Evolutionary conservation across 37 sponge, comb jelly and placozoan genomes (phyloP).

Genomic region (Eunapius fragilis): DNA sequence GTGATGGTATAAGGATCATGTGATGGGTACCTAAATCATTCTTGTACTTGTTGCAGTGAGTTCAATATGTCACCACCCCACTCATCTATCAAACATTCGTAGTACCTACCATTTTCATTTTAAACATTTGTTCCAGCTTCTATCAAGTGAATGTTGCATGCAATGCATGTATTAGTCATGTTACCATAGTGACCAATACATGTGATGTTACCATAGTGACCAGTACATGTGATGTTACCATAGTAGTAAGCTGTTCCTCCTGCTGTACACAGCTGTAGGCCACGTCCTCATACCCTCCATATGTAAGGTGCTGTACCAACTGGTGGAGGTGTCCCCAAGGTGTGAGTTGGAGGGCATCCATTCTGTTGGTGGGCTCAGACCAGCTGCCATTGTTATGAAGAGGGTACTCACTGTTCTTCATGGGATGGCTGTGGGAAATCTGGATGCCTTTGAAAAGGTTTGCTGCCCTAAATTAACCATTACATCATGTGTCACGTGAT

Average conservation of each 20-base stretch:
- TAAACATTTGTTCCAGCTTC: background rate
- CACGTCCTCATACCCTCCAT: background rate
- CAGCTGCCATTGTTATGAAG: conserved; percentile 31
- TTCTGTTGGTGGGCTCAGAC: conserved; percentile 7
- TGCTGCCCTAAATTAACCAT: background rate
- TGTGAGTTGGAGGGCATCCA: conserved; percentile 46
- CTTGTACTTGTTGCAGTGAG: no score
- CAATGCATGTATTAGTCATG: no score
- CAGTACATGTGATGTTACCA: no score
- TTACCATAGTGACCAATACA: no score
- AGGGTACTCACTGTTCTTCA: conserved; percentile 6
- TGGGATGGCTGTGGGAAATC: background rate
- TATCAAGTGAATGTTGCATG: background rate
- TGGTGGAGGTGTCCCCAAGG: conserved; percentile 34
- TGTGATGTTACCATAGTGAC: no score
- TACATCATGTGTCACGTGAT: background rate
- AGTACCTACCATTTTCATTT: background rate
- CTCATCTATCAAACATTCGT: no score
- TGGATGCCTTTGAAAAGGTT: conserved; percentile 16
- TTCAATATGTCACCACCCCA: no score
- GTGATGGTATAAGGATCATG: no score
- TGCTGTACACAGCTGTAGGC: conserved; percentile 3
- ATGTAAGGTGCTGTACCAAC: conserved; percentile 55
- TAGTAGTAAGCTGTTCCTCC: no score
- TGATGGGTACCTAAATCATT: no score